Conservation (phyloP, 2,888 invertebrate species). For the Drosophila nr. fundita region DNA sequence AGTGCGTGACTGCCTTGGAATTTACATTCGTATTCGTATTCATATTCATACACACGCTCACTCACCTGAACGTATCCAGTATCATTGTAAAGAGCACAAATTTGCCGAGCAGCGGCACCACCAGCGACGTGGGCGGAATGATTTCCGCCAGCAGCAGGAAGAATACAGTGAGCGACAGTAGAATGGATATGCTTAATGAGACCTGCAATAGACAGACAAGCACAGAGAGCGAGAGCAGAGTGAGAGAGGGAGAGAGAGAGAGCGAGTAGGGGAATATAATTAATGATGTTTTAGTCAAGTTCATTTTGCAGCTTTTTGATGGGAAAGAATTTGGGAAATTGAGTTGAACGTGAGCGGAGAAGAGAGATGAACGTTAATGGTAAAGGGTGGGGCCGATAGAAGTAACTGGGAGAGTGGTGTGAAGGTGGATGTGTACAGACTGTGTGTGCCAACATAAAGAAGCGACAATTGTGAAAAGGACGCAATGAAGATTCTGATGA, state of each 20-base stretch:
- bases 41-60: conserved; percentile 44
- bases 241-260: conserved; percentile 2
- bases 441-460: conserved; percentile 43
- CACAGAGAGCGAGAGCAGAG: conserved; percentile 68
- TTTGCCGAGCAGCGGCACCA: conserved; percentile 96
- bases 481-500: conserved; percentile 45
- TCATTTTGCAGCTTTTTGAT: conserved; percentile 50
- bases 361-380: conserved; percentile 2
- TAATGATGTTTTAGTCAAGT: conserved; percentile 45
- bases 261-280: conserved; percentile 22
- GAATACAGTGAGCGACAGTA: conserved; percentile 98
- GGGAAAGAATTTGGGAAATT: conserved; percentile 56
- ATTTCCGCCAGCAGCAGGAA: conserved; percentile 96
- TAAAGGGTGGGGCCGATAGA: neutral
- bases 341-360: conserved; percentile 56
- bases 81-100: conserved; percentile 98
- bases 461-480: conserved; percentile 56
- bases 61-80: conserved; percentile 96
- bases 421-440: neutral
- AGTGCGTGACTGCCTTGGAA: conserved; percentile 21
- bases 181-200: conserved; percentile 97
- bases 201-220: conserved; percentile 86
- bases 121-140: conserved; percentile 95
- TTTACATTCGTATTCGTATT: conserved; percentile 7
- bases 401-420: neutral